A percentile compares a stretch with the other conserved stretches of the same genome.
Evolutionary conservation across 2,113 vertebrate genomes (phyloP).

Genomic region (Vidua macroura): DNA sequence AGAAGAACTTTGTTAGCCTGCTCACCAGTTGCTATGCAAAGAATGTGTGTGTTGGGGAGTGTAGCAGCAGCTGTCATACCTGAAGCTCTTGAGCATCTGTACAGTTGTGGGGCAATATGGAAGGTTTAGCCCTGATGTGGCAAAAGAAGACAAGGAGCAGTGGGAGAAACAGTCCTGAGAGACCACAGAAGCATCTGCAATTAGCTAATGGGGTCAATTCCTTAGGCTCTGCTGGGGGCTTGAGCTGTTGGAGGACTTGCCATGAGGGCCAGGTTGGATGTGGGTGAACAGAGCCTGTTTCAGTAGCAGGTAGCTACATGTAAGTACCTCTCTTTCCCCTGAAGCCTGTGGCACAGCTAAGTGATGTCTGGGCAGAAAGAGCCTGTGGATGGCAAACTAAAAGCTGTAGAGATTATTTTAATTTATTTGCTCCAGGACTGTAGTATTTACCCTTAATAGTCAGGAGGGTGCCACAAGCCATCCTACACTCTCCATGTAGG

Average conservation of each 20-base stretch:
- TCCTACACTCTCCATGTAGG: neutral
- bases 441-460: neutral
- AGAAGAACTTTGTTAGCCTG: neutral
- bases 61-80: neutral
- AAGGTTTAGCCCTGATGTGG: neutral
- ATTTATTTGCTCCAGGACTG: neutral
- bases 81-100: neutral
- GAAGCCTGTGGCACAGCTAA: accelerated
- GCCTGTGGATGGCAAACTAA: neutral
- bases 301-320: accelerated
- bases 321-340: neutral
- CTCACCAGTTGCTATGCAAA: neutral
- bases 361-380: neutral
- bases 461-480: neutral
- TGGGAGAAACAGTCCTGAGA: neutral
- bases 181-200: neutral
- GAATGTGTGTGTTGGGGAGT: neutral
- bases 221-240: neutral
- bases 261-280: neutral
- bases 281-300: neutral
- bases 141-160: neutral
- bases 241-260: neutral
- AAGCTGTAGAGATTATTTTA: neutral
- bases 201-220: neutral
- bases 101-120: neutral